Evolutionary conservation across 1,140 invertebrate species (phyloP), one percentile per base, ranked within the genome.

Genomic region (Pseudomyrmex dendroicus): DNA sequence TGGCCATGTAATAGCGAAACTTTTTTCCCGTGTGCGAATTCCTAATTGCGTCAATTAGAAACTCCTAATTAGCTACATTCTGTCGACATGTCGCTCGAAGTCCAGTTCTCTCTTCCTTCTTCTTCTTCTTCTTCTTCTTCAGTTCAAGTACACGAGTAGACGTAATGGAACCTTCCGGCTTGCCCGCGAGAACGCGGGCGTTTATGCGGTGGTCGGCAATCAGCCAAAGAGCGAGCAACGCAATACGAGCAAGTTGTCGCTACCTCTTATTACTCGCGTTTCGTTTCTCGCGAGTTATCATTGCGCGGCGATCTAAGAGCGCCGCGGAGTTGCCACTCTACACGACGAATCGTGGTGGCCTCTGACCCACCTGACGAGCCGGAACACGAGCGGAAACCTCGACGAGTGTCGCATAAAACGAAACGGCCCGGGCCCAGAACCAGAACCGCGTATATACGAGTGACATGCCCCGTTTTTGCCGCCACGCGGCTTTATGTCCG

Each of bases 261-360:
- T 80, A 73, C 85, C 80, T 86, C 82, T 87, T 87, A 87, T 84
- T 90, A 91, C 88, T 89, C 88, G 83, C 89, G 84, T 80, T 89
- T 90, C 86, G 88, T 92, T 87, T 86, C 17, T 77, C 73, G 64
- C 80, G 70, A 20, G 87, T 90, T 92, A 92, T 92, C 91, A 84
- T 85, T 85, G 78, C 85, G 67, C 77, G 63, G 84, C 85, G 86
- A 92, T 92, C 91, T 90, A 56, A 84, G 62, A 64, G 54, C 82
- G 17, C 35, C 82, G 17, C 35, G 64, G 59, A 76, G 72, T 61
- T 46, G 56, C 54, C 44, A 63, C 76, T 85, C 35, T 7, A 35
- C 35, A 85, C 86, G 73, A 83, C 70, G 84, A 83, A 88, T 84
- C 68, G 68, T 66, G 61, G 57, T 89, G 84, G 76, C 86, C 89